A percentile compares a stretch with the other conserved stretches of the same genome.
Evolutionary conservation across 2,888 invertebrate species (phyloP).

Genomic region (Lepeophtheirus nordmannii): DNA sequence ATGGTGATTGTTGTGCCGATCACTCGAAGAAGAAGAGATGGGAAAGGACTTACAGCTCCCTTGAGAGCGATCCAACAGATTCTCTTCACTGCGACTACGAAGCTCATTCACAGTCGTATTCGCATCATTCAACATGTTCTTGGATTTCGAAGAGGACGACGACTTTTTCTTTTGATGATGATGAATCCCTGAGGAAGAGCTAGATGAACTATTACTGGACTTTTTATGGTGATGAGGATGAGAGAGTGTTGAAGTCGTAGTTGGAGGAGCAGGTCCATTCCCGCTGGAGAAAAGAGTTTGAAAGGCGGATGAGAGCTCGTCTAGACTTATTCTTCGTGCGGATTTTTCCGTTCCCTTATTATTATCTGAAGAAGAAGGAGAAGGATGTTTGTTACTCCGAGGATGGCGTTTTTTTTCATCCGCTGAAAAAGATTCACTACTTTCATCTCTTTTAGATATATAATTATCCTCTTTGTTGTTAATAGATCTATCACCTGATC

Average conservation of each 20-base stretch:
- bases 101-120: background rate
- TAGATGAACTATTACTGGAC: constrained; percentile 8
- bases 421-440: background rate
- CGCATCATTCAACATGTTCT: too few relatives aligned
- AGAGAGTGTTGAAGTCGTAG: background rate
- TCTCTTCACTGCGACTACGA: constrained; percentile 22
- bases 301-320: constrained; percentile 23
- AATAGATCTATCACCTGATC: background rate
- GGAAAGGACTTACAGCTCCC: constrained; percentile 4
- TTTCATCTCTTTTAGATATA: background rate
- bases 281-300: constrained; percentile 15
- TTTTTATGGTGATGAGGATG: background rate
- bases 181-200: background rate
- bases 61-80: constrained; percentile 2
- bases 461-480: background rate
- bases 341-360: background rate
- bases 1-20: too few relatives aligned
- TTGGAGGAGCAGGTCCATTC: background rate
- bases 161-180: background rate
- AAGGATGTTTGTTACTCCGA: background rate
- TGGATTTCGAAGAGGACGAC: background rate
- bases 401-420: background rate
- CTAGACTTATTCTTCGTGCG: constrained; percentile 22
- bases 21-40: too few relatives aligned
- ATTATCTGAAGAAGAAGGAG: background rate